Percentiles rank a stretch among this genome's conserved stretches.
Conservation (phyloP, 2,888 invertebrate species). For the Germaria angustata region DNA sequence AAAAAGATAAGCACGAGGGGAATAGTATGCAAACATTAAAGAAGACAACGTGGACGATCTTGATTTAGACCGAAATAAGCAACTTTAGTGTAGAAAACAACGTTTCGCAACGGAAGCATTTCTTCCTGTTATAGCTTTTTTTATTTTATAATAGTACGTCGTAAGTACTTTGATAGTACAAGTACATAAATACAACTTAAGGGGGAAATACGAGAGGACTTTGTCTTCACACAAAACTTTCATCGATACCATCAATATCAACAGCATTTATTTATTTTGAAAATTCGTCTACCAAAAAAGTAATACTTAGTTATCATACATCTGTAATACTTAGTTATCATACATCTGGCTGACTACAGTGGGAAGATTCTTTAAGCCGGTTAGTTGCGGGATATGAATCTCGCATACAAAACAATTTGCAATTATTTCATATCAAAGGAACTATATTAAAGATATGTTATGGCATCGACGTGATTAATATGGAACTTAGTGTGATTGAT, state of each 20-base stretch:
- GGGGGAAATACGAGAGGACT: slow-evolving; percentile 28
- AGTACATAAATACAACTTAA: slow-evolving; percentile 36
- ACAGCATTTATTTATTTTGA: no score
- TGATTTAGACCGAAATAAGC: slow-evolving; percentile 54
- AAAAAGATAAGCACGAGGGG: slow-evolving; percentile 43
- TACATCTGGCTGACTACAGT: no score
- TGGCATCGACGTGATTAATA: no score
- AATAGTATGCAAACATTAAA: slow-evolving; percentile 53
- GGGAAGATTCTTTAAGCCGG: no score
- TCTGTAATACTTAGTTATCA: no score
- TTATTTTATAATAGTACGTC: slow-evolving; percentile 24
- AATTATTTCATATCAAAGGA: no score
- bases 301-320: no score
- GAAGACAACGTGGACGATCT: slow-evolving; percentile 57
- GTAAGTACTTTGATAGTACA: slow-evolving; percentile 47
- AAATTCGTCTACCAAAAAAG: no score
- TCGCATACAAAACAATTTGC: no score
- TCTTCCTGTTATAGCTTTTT: slow-evolving; percentile 58
- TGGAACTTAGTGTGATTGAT: no score
- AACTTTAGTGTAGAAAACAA: slow-evolving; percentile 56
- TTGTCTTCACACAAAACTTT: not conserved
- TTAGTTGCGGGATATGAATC: no score
- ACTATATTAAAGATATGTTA: no score
- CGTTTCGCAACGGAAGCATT: slow-evolving; percentile 62
- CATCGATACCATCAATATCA: not conserved